A percentile compares a stretch with the other conserved stretches of the same genome.
phyloP scores from a whole-genome alignment of 2,113 vertebrate species.

The Rattus rattus region DNA sequence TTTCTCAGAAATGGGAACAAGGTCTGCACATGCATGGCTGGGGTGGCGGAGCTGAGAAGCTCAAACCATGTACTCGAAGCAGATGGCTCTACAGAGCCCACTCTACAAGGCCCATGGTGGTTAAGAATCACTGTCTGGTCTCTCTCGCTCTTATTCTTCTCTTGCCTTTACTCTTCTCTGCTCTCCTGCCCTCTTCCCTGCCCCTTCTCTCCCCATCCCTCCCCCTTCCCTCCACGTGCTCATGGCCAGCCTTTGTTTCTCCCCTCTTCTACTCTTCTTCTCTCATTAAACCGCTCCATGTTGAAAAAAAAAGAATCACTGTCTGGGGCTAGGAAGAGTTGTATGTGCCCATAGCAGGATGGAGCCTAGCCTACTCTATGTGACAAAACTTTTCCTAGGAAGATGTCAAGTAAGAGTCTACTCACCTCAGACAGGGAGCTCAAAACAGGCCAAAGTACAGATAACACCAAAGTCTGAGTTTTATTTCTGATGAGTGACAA shows the following conservation, averaged over 20 bases:
- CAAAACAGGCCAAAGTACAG: neutral
- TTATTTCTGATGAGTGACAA: neutral
- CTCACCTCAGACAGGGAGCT: neutral
- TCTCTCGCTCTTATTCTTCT: no score
- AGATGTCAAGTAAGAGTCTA: neutral
- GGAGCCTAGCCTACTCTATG: neutral
- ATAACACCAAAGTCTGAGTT: neutral
- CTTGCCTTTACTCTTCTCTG: no score
- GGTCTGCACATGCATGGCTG: neutral
- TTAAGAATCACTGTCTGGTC: neutral
- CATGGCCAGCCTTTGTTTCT: no score
- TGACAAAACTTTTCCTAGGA: neutral
- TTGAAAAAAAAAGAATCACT: neutral
- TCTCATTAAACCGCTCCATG: no score
- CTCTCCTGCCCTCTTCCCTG: no score
- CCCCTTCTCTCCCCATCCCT: no score
- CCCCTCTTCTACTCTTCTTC: no score
- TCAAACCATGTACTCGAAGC: neutral
- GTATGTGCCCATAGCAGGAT: neutral
- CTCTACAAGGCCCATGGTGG: neutral
- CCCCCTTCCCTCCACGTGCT: no score
- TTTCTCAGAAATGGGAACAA: slow-evolving; percentile 16
- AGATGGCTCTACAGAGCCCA: neutral
- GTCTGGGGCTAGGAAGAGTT: neutral
- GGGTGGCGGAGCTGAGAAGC: neutral